phyloP scores from a whole-genome alignment of 2,888 invertebrate species.

The Eristalis tenax region DNA sequence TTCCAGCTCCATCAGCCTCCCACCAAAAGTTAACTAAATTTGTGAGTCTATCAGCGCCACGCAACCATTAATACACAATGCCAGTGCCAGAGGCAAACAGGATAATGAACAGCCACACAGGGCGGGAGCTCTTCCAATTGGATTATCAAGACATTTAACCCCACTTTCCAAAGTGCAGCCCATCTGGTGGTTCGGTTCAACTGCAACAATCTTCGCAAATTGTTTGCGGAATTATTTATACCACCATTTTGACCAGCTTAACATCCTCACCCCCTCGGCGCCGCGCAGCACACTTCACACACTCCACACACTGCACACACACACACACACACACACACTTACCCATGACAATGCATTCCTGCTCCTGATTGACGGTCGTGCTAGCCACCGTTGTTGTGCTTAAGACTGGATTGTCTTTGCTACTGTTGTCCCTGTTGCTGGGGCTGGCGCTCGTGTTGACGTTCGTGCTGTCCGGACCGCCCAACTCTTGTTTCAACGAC shows the following conservation, averaged over 20 bases:
- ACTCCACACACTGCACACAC: neutral
- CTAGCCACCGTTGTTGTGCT: conserved; percentile 56
- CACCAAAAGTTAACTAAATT: conserved; percentile 26
- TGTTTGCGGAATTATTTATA: conserved; percentile 57
- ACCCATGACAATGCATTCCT: conserved; percentile 76
- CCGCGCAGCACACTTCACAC: neutral
- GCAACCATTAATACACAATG: conserved; percentile 21
- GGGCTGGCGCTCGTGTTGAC: conserved; percentile 53
- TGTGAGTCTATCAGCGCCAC: conserved; percentile 31
- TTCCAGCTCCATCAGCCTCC: neutral
- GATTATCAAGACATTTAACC: neutral
- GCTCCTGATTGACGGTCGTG: conserved; percentile 72
- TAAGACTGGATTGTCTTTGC: conserved; percentile 52
- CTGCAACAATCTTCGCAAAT: conserved; percentile 28
- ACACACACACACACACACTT: conserved; percentile 56
- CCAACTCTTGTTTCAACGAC: conserved; percentile 63
- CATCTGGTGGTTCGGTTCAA: no score
- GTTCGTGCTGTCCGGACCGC: conserved; percentile 43
- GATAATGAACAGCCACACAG: conserved; percentile 46
- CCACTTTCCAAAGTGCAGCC: no score
- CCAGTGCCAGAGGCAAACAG: conserved; percentile 16
- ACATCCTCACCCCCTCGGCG: neutral
- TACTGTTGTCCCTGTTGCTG: conserved; percentile 52
- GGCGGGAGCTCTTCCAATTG: conserved; percentile 47
- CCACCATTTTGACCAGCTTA: conserved; percentile 4